These are phyloP conservation scores for Cyclophora punctaria DNA, from an alignment of 2,888 invertebrate genomes.

Conservation along the genomic window DNA sequence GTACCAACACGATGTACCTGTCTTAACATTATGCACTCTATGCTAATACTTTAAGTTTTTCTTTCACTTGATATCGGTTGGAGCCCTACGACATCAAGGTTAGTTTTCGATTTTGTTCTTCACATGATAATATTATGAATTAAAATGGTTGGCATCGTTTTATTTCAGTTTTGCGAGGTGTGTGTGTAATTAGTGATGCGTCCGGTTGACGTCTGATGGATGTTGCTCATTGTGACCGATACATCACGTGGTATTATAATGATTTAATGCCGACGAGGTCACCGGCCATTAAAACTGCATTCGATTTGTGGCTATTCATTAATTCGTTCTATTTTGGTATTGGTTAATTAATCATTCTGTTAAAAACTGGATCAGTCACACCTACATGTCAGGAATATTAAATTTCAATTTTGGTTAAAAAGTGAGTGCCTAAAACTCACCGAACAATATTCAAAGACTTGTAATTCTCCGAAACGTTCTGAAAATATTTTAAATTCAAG, in stretches of 20 bases:
- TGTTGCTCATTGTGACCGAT: slow-evolving; percentile 26
- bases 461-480: no score
- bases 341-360: no score
- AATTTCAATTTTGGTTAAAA: no score
- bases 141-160: slow-evolving; percentile 63
- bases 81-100: no score
- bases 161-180: slow-evolving; percentile 50
- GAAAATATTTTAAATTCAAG: no score
- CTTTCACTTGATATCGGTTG: slow-evolving; percentile 20
- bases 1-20: slow-evolving; percentile 28
- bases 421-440: no score
- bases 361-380: no score
- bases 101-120: slow-evolving; percentile 17
- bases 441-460: no score
- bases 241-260: slow-evolving; percentile 31
- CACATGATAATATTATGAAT: slow-evolving; percentile 61
- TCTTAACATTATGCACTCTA: slow-evolving; percentile 34
- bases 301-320: slow-evolving; percentile 14
- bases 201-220: slow-evolving; percentile 43
- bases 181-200: slow-evolving; percentile 53
- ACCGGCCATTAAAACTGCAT: slow-evolving; percentile 12
- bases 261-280: slow-evolving; percentile 18
- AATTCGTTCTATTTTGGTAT: slow-evolving; percentile 4
- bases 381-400: no score
- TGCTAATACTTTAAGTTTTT: slow-evolving; percentile 22